A percentile compares a stretch with the other conserved stretches of the same genome.
phyloP scores from a whole-genome alignment of 2,888 invertebrate species.

The Eubasilissa splendida region DNA sequence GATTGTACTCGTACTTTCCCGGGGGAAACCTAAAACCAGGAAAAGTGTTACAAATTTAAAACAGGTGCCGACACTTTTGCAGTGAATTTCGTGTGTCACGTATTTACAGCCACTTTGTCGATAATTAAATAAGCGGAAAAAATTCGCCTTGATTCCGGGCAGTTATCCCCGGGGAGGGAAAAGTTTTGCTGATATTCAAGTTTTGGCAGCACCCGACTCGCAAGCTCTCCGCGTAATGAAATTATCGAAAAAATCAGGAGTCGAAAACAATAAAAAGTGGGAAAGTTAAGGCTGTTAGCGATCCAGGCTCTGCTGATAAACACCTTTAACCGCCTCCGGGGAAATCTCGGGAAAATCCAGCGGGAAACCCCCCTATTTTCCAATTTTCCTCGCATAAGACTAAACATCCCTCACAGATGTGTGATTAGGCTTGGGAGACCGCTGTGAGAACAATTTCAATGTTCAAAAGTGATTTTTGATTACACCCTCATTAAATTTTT shows the following conservation, averaged over 20 bases:
- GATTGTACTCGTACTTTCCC: too few species aligned
- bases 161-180: background rate
- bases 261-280: background rate
- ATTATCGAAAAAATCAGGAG: slow-evolving; percentile 14
- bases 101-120: too few species aligned
- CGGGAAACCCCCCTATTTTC: slow-evolving; percentile 15
- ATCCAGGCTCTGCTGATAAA: slow-evolving; percentile 35
- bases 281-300: slow-evolving; percentile 21
- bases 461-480: slow-evolving; percentile 12
- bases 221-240: slow-evolving; percentile 3
- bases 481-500: background rate
- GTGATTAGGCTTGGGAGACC: slow-evolving; percentile 23
- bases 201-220: background rate
- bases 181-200: background rate
- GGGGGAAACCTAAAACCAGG: too few species aligned
- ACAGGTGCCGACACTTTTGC: too few species aligned
- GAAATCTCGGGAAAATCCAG: slow-evolving; percentile 40
- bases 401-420: slow-evolving; percentile 21
- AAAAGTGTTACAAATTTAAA: too few species aligned
- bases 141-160: background rate
- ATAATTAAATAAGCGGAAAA: background rate
- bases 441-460: slow-evolving; percentile 9
- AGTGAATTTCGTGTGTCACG: too few species aligned
- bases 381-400: slow-evolving; percentile 27
- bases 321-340: slow-evolving; percentile 47